Evolutionary conservation across 2,888 invertebrate genomes (phyloP).

Genomic region (Vesta saturnalis): DNA sequence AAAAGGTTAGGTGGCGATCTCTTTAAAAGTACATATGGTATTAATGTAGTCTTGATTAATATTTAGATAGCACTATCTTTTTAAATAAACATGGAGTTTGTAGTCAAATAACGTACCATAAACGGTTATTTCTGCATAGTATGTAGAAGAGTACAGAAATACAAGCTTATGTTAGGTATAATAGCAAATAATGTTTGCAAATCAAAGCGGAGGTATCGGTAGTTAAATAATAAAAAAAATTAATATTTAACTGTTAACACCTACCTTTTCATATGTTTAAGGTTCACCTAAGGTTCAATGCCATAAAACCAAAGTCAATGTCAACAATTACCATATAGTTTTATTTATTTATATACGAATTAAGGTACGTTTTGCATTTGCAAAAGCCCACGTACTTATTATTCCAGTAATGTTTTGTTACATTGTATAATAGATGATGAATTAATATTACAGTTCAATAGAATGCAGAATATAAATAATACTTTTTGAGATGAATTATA

Average conservation of each 20-base stretch:
- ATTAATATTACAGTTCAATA: neutral
- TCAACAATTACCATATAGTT: slow-evolving; percentile 28
- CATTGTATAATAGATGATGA: neutral
- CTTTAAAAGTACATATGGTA: too few species aligned
- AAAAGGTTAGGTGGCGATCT: neutral
- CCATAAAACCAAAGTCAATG: slow-evolving; percentile 35
- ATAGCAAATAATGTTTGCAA: neutral
- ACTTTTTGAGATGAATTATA: neutral
- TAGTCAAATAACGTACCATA: too few species aligned
- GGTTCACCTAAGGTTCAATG: slow-evolving; percentile 28
- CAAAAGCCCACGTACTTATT: slow-evolving; percentile 7
- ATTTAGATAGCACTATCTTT: too few species aligned
- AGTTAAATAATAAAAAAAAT: neutral
- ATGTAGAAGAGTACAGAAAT: too few species aligned
- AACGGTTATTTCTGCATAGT: too few species aligned
- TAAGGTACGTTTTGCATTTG: slow-evolving; percentile 6
- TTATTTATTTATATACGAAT: slow-evolving; percentile 18
- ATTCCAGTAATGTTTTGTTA: neutral
- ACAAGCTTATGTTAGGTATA: neutral
- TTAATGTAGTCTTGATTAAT: too few species aligned
- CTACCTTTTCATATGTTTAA: slow-evolving; percentile 12
- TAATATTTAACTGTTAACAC: slow-evolving; percentile 1
- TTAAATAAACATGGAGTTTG: too few species aligned
- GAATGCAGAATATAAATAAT: neutral
- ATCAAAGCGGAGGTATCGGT: neutral